Base-by-base conservation (phyloP, 1,140 invertebrate genomes). In the Hycleus phaleratus region DNA sequence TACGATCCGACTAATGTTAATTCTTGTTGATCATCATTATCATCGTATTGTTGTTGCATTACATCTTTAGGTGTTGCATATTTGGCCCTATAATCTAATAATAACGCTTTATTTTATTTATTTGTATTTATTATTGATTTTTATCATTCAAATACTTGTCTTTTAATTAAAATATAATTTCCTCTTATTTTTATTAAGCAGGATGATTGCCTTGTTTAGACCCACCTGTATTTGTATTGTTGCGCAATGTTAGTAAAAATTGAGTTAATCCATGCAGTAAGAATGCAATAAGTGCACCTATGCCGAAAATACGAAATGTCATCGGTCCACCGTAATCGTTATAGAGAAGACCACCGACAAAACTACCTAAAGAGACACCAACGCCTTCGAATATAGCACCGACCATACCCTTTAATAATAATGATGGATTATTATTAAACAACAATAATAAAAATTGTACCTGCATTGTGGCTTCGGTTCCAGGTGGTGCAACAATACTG, bases 351-450 rank as follows among this genome's bases (percentile, higher is more conserved):
- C 90, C 90, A 46, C 83, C 88, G 44, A 90, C 73, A 10, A 89
- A 80, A 73, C 86, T 90, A 6, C 90, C 89, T 2, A 83, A 70
- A 0, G 89, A 85, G 0, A 88, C 85, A 26, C 90, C 90, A 5
- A 93, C 78, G 18, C 91, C 90, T 79, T 93, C 91, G 71, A 93
- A 94, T 47, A 91, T 77, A 38, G 87, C 90, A 24, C 90, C 89
- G 24, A 92, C 83, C 24, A 94, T 75, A 52, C 90, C 90, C 79
- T 92, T 78, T 62, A 71, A 65, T 25, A 53, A 10, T 44, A 57
- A 40, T 6, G 12, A 26, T 49, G 25, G 25, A 26, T 12, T 49
- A 51, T 38, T 42, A 39, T 39, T 39, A 7, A 9, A 38, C 6
- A 42, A 43, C 44, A 26, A 43, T 47, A 18, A 24, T 49, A 43